phyloP scores from a whole-genome alignment of 2,888 invertebrate genomes.

The Polymixis lichenea region DNA sequence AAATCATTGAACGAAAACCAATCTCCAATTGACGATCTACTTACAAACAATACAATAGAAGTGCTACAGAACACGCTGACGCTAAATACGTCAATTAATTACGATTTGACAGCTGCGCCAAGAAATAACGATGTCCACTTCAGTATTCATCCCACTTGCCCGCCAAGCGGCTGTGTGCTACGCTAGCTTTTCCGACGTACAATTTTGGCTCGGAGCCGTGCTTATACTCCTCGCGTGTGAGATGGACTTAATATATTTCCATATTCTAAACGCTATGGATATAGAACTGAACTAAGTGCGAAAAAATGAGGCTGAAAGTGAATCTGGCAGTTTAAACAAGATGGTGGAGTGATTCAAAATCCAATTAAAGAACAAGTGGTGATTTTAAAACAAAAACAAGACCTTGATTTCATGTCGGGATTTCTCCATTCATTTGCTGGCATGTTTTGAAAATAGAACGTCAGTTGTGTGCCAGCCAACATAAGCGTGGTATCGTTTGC shows the following conservation, averaged over 20 bases:
- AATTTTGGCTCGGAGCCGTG: constrained; percentile 86
- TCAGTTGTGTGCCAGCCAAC: constrained; percentile 73
- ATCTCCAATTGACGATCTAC: not conserved
- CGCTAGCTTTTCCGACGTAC: constrained; percentile 81
- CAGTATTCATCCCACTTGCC: constrained; percentile 83
- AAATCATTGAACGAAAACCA: not conserved
- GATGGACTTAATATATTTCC: constrained; percentile 87
- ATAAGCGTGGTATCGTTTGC: constrained; percentile 54
- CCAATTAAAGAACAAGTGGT: constrained; percentile 20
- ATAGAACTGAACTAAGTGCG: constrained; percentile 39
- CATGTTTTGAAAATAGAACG: constrained; percentile 77
- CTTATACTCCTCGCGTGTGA: constrained; percentile 87
- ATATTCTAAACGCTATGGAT: constrained; percentile 66
- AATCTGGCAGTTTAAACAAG: constrained; percentile 4
- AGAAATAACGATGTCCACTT: constrained; percentile 73
- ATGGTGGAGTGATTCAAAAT: constrained; percentile 1
- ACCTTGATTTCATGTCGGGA: constrained; percentile 67
- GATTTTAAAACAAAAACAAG: constrained; percentile 46
- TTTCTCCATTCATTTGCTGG: constrained; percentile 57
- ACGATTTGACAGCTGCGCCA: constrained; percentile 64
- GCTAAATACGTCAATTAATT: constrained; percentile 52
- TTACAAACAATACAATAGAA: constrained; percentile 24
- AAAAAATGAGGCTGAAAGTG: not conserved
- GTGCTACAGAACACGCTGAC: constrained; percentile 30
- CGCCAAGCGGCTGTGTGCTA: constrained; percentile 77